Conservation (phyloP, 1,140 invertebrate species). For the Zaprionus vittiger region DNA sequence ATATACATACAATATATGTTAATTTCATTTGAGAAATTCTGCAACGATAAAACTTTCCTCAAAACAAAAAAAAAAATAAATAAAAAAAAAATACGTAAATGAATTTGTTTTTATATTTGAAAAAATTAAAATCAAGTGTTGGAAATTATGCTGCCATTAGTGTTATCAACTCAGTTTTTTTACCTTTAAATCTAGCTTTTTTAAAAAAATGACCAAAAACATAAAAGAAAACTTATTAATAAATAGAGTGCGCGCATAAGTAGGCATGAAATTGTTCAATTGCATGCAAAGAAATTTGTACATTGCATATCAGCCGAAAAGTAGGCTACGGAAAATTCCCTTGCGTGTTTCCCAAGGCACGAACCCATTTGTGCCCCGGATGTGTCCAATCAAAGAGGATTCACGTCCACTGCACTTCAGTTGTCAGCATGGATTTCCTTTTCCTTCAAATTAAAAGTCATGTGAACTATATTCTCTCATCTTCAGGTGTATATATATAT, state of each 20-base stretch:
- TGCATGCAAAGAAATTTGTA: not conserved
- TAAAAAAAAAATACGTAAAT: slow-evolving; percentile 43
- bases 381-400: no score
- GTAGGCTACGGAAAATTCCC: not conserved
- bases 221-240: no score
- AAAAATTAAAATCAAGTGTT: not conserved
- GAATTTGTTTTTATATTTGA: not conserved
- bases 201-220: not conserved
- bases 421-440: no score
- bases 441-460: not conserved
- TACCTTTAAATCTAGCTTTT: no score
- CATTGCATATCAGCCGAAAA: not conserved
- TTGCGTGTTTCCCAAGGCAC: not conserved
- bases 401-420: no score
- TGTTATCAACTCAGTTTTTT: no score
- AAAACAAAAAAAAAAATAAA: slow-evolving; percentile 53
- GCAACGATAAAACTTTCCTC: slow-evolving; percentile 57
- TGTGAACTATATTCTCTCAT: not conserved
- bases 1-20: slow-evolving; percentile 56
- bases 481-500: slow-evolving; percentile 47
- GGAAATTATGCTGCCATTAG: not conserved
- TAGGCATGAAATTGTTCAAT: not conserved
- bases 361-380: not conserved
- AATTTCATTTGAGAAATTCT: slow-evolving; percentile 65
- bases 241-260: not conserved